These are phyloP conservation scores for Murina feae DNA, from an alignment of 2,113 vertebrate species.

Conservation along the genomic window DNA sequence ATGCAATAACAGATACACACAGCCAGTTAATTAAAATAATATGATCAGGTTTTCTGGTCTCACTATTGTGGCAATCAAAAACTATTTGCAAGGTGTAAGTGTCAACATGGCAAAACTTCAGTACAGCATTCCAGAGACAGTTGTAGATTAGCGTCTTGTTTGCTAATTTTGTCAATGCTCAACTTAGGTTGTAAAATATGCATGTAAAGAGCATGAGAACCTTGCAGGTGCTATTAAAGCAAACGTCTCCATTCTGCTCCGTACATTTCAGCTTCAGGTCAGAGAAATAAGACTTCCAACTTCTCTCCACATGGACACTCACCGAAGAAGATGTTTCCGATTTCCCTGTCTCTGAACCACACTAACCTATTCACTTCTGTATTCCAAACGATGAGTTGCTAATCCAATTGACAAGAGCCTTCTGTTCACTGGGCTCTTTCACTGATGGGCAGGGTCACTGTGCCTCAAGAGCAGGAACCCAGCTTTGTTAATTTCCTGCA, in stretches of 20 bases:
- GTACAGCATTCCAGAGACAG: neutral
- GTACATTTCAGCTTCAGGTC: neutral
- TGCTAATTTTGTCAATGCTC: neutral
- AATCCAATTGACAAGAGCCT: neutral
- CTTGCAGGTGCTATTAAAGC: neutral
- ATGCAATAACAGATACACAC: neutral
- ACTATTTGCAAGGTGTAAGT: neutral
- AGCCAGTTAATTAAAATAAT: constrained; percentile 26
- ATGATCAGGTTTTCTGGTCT: neutral
- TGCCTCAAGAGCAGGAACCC: neutral
- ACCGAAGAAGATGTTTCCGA: neutral
- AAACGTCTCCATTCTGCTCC: neutral
- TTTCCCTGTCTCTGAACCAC: neutral
- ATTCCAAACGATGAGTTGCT: neutral
- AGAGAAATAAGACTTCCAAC: neutral
- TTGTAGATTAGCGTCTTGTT: neutral
- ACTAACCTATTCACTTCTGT: neutral
- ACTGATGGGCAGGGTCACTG: neutral
- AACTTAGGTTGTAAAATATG: neutral
- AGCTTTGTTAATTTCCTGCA: neutral
- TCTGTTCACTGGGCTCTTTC: neutral
- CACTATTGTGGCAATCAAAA: neutral
- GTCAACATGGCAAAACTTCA: neutral
- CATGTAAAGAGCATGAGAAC: neutral
- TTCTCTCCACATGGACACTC: neutral